Conservation (phyloP, 2,797 vertebrate species). For the Neosilurus mollespiculum region DNA sequence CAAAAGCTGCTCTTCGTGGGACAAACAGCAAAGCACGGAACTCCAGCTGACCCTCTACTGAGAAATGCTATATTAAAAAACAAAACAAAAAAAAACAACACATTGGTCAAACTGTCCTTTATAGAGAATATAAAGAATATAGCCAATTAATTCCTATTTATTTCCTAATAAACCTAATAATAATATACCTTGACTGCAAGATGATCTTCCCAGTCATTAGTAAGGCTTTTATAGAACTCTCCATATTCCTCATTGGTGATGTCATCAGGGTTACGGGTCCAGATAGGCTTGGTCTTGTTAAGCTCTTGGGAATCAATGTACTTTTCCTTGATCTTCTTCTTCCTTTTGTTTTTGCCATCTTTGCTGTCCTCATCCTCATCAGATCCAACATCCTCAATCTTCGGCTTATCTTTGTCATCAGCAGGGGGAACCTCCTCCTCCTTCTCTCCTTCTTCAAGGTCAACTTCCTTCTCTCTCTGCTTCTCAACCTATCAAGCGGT, state of each 20-base stretch:
- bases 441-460: constrained; percentile 73
- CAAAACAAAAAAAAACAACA: neutral
- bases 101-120: neutral
- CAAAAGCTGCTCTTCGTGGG: constrained; percentile 87
- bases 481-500: constrained; percentile 72
- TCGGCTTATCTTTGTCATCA: constrained; percentile 77
- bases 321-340: constrained; percentile 95
- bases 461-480: constrained; percentile 79
- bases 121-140: neutral
- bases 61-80: constrained; percentile 69
- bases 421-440: constrained; percentile 68
- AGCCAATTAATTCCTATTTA: neutral
- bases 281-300: constrained; percentile 93
- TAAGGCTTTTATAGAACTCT: constrained; percentile 92
- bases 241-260: constrained; percentile 91
- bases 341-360: constrained; percentile 89
- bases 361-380: constrained; percentile 85
- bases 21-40: constrained; percentile 89
- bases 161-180: neutral
- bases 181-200: constrained; percentile 84
- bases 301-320: constrained; percentile 90
- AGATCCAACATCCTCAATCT: constrained; percentile 85
- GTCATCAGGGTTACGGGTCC: constrained; percentile 94
- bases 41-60: constrained; percentile 91
- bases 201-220: constrained; percentile 97